Evolutionary conservation across 2,888 invertebrate species (phyloP).

Genomic region (Cryptocheilus praepositus): DNA sequence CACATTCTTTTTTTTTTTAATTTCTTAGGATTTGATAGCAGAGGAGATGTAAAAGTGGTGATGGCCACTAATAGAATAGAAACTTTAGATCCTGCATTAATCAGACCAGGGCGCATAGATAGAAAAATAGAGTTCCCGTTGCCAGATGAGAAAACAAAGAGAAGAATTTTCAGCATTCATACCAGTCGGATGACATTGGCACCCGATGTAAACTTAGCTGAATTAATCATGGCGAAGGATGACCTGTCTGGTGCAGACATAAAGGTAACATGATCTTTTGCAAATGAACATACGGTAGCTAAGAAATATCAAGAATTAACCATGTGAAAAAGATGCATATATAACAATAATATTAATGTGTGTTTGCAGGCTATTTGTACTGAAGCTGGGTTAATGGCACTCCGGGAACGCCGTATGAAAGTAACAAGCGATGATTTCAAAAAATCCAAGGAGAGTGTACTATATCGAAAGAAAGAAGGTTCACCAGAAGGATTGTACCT

Average conservation of each 20-base stretch:
- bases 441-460: slow-evolving; percentile 99
- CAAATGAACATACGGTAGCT: too few species aligned
- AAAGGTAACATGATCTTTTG: slow-evolving; percentile 78
- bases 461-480: slow-evolving; percentile 99
- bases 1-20: slow-evolving; percentile 6
- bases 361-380: slow-evolving; percentile 97
- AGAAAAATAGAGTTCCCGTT: slow-evolving; percentile 99
- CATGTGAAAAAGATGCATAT: background rate
- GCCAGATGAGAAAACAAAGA: slow-evolving; percentile 98
- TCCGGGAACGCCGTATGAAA: slow-evolving; percentile 98
- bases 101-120: slow-evolving; percentile 98
- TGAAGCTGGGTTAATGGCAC: slow-evolving; percentile 98
- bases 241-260: slow-evolving; percentile 98
- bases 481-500: slow-evolving; percentile 99
- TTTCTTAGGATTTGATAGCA: slow-evolving; percentile 69
- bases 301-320: too few species aligned
- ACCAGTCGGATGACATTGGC: slow-evolving; percentile 99
- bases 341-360: background rate
- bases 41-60: slow-evolving; percentile 82
- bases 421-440: slow-evolving; percentile 99
- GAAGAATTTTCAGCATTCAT: slow-evolving; percentile 97
- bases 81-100: slow-evolving; percentile 97
- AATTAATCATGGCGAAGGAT: slow-evolving; percentile 99
- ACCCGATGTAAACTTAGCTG: slow-evolving; percentile 96
- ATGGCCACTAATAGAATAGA: slow-evolving; percentile 99